Evolutionary conservation across 2,888 invertebrate genomes (phyloP).

Genomic region (Acanthoscelides obtectus): DNA sequence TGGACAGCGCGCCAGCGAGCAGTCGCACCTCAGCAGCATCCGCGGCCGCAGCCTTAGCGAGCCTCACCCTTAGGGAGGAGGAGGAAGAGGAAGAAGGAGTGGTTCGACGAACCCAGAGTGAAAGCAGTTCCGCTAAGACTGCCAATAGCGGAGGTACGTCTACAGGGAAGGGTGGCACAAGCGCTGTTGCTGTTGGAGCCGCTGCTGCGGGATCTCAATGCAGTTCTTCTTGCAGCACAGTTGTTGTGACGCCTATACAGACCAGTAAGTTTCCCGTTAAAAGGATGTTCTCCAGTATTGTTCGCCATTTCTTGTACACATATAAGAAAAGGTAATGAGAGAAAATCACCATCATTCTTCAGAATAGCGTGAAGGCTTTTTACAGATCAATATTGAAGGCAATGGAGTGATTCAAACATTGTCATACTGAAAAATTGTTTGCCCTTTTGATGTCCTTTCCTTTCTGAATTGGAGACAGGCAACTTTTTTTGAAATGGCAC

Average conservation of each 20-base stretch:
- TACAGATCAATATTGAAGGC: too few relatives aligned
- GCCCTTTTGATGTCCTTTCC: too few relatives aligned
- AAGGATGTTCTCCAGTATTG: too few relatives aligned
- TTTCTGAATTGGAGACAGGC: too few relatives aligned
- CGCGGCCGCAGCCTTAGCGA: conserved; percentile 46
- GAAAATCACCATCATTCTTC: too few relatives aligned
- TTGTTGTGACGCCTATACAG: conserved; percentile 62
- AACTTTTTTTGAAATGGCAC: too few relatives aligned
- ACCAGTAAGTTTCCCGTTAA: conserved; percentile 47
- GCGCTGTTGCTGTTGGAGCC: conserved; percentile 32
- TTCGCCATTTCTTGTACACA: too few relatives aligned
- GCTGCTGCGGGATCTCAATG: conserved; percentile 75
- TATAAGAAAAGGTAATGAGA: too few relatives aligned
- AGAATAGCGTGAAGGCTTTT: too few relatives aligned
- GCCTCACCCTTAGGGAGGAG: conserved; percentile 43
- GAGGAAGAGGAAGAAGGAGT: conserved; percentile 34
- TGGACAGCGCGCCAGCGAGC: conserved; percentile 61
- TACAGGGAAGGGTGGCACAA: conserved; percentile 41
- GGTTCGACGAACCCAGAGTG: conserved; percentile 49
- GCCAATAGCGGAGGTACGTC: conserved; percentile 32
- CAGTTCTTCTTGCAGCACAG: conserved; percentile 82
- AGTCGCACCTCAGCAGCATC: conserved; percentile 54
- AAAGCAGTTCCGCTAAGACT: conserved; percentile 52
- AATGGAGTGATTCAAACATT: too few relatives aligned
- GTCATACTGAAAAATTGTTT: too few relatives aligned